Base-by-base conservation (phyloP, 64 coral and sea anemone species). In the Stylophora pistillata region DNA sequence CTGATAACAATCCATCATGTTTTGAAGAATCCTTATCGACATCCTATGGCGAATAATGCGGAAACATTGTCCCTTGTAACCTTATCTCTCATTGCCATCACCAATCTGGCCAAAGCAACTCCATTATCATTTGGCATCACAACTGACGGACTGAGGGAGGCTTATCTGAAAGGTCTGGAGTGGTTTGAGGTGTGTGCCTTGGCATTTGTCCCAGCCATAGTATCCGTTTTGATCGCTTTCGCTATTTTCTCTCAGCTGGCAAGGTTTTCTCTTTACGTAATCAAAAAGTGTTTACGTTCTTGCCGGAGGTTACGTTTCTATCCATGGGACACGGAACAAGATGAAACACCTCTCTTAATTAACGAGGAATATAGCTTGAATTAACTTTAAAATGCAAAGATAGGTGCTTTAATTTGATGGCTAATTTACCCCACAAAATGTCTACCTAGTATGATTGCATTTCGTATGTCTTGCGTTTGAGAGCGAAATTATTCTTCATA, bases 1-100 rank as follows among this genome's bases (percentile, higher is more conserved):
- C 13, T 89, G 23, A 68, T 89, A 15, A 61, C 68, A 52, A 34
- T 89, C 10, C 92, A 94, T 21, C 77, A 89, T 79, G 52, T 84
- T 10, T 30, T 84, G 34, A 60, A 59, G 15, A 85, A 56, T 5
- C 92, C 87, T 15, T 94, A 77, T 63, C 32, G 47, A 53, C 15
- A 94, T 18, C 64, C 75, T 6, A 25, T 21, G 33, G 16, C 62
- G 0, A 94, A 94, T 58, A 52, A 18, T 3, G 16, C 89, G 10
- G 87, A 86, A 41, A 71, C 55, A 18, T 21, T 79, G 27, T 89
- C 81, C 0, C 73, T 94, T 5, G 74, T 82, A 1, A 72, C 70
- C 2, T 81, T 77, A 32, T 37, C 89, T 72, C 29, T 89, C 32
- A 63, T 94, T 15, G 92, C 76, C 52, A 27, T 75, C 25, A 72